Percentiles rank a stretch among this genome's conserved stretches.
phyloP scores from a whole-genome alignment of 2,888 invertebrate species.

The Apodemia duryi region DNA sequence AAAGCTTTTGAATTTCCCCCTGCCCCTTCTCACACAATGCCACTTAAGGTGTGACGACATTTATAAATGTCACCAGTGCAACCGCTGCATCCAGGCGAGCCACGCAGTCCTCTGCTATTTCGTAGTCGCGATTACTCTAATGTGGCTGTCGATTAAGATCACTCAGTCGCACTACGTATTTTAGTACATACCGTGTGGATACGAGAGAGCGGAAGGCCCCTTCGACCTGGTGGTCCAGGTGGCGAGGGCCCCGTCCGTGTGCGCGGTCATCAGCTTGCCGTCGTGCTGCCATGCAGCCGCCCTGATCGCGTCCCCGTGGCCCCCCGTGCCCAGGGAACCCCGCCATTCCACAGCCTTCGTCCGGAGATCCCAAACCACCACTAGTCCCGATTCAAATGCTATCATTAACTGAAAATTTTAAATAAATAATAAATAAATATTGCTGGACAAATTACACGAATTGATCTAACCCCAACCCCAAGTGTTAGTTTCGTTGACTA shows the following conservation, averaged over 20 bases:
- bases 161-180: not conserved
- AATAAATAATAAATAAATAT: not conserved
- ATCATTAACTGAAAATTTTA: constrained; percentile 87
- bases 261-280: constrained; percentile 98
- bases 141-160: not conserved
- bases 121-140: too few species aligned
- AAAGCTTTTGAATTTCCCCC: too few species aligned
- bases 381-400: constrained; percentile 95
- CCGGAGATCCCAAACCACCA: constrained; percentile 97
- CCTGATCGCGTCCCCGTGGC: constrained; percentile 86
- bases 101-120: too few species aligned
- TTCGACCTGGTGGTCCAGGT: constrained; percentile 93
- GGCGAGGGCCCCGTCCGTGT: constrained; percentile 96
- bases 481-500: too few species aligned
- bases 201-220: constrained; percentile 89
- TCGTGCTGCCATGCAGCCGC: constrained; percentile 98
- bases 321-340: constrained; percentile 88
- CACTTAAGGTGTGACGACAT: too few species aligned
- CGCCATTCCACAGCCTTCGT: constrained; percentile 91
- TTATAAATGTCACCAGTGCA: too few species aligned
- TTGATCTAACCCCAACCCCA: too few species aligned
- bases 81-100: too few species aligned
- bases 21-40: too few species aligned
- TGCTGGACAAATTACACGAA: too few species aligned
- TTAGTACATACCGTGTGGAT: constrained; percentile 90